Conservation (phyloP, 2,113 vertebrate species). For the Pontoporia blainvillei region DNA sequence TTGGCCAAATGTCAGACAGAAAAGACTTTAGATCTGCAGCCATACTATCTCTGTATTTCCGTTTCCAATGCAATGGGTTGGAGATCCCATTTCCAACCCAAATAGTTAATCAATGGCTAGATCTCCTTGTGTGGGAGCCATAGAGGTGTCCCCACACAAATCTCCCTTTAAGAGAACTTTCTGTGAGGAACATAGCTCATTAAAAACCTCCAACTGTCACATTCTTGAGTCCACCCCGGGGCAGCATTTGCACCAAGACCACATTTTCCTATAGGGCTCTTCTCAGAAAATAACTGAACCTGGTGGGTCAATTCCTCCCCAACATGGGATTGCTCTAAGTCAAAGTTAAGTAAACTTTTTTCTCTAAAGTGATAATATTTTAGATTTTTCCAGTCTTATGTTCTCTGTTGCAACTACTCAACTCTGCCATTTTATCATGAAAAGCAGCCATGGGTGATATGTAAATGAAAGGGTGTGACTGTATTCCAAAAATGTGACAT, state of each 20-base stretch:
- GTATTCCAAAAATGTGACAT: neutral
- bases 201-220: neutral
- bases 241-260: neutral
- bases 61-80: neutral
- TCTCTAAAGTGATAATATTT: neutral
- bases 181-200: neutral
- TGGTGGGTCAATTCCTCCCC: neutral
- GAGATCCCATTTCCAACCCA: neutral
- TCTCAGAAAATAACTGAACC: neutral
- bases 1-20: neutral
- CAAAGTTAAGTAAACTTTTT: neutral
- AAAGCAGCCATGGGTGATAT: neutral
- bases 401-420: neutral
- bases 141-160: neutral
- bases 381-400: neutral
- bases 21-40: neutral
- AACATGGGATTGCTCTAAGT: neutral
- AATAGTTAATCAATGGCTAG: neutral
- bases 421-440: neutral
- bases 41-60: neutral
- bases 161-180: neutral
- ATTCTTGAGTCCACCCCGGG: neutral
- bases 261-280: neutral
- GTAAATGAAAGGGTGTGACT: neutral
- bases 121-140: neutral